Base-by-base conservation (phyloP, 2,888 invertebrate species). In the Cerastis leucographa region DNA sequence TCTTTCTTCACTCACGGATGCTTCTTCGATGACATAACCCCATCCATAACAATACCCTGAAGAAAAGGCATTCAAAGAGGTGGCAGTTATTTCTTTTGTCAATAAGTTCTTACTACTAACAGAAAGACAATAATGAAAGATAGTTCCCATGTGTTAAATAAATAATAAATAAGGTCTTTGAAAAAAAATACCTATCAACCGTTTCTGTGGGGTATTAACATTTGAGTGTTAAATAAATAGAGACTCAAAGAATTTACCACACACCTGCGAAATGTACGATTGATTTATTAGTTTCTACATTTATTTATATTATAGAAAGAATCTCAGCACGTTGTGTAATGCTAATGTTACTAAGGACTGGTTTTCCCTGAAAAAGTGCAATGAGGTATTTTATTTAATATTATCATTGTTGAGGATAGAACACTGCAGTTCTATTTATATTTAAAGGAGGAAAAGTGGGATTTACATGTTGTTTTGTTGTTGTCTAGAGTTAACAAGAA, bases 381-480 rank as follows among this genome's bases (percentile, higher is more conserved):
- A 1, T 22, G 17, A 19, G 9, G 14, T 46, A 19, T 44, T 62
- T 46, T 1, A n/a, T 29, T 46, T 46, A 46, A 17, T 17, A 17
- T 46, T 49, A 17, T 19, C 12, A 25, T 49, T 25, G 29, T 35
- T 35, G 22, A 49, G 56, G 64, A 25, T 19, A 12, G n/a, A 56
- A 25, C n/a, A 19, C 25, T 78, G 75, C 74, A 78, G 40, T 65
- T 81, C n/a, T 78, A 65, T 59, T 65, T 65, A 14, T 59, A n/a
- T 17, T 7, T 12, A 22, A 11, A 56, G 22, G 25, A 65, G 74
- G 78, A 59, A 78, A 78, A 22, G 2, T 22, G 42, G 42, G 2
- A 0, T 74, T 73, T 64, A 81, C 81, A 72, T 80, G 80, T 51
- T 29, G n/a, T n/a, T n/a, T n/a, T n/a, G n/a, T n/a, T n/a, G n/a